Percentiles rank a stretch among this genome's conserved stretches.
These are phyloP conservation scores for Petrocephalus microphthalmus DNA, from an alignment of 2,113 vertebrate genomes.

Conservation along the genomic window DNA sequence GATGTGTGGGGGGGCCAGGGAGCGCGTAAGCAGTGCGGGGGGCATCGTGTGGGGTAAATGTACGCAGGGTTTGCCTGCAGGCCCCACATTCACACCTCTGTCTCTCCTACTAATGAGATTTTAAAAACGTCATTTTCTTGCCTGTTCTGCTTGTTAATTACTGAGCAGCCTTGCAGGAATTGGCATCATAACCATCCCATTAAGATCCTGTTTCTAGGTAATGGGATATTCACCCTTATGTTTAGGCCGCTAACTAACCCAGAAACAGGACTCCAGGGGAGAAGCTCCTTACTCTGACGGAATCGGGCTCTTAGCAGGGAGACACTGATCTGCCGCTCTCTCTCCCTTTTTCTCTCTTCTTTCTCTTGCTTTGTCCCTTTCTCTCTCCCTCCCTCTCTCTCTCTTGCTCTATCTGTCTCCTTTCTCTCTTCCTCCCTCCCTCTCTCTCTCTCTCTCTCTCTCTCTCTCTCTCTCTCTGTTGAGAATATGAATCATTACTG, in stretches of 20 bases:
- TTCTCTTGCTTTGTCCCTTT: background rate
- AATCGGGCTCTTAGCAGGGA: background rate
- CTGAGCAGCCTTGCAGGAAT: background rate
- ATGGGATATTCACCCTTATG: background rate
- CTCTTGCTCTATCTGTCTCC: too few species aligned
- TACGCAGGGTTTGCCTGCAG: background rate
- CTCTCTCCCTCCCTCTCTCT: too few species aligned
- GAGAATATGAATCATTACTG: too few species aligned
- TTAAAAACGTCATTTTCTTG: background rate
- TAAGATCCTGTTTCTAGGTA: background rate
- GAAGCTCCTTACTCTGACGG: background rate
- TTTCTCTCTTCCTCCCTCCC: too few species aligned
- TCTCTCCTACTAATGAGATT: background rate
- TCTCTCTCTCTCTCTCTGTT: background rate
- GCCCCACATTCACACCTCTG: background rate
- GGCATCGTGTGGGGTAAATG: background rate
- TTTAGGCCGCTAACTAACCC: background rate
- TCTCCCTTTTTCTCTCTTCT: too few species aligned
- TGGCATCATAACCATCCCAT: background rate
- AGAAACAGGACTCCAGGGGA: background rate
- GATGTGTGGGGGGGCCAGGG: background rate
- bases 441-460: background rate
- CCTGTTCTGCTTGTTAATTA: background rate
- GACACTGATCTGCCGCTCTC: background rate
- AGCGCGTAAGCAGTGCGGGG: background rate